phyloP scores from a whole-genome alignment of 2,797 vertebrate genomes.

The Phataginus tetradactyla region DNA sequence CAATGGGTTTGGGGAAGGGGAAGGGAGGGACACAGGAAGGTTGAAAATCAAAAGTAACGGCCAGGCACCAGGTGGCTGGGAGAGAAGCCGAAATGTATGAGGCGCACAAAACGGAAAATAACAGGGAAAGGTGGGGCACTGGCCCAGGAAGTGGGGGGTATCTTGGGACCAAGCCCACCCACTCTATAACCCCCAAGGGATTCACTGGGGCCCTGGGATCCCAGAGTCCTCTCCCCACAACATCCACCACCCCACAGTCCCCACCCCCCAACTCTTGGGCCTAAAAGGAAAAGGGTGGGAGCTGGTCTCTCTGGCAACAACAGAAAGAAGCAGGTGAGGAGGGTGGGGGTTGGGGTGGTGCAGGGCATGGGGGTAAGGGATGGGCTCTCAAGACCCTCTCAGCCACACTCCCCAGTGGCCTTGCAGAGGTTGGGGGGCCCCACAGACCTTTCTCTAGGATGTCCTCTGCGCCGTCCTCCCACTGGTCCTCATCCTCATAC shows the following conservation, averaged over 20 bases:
- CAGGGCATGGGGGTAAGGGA: conserved; percentile 22
- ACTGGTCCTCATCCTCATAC: conserved; percentile 96
- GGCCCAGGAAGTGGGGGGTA: conserved; percentile 80
- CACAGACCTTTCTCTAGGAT: conserved; percentile 95
- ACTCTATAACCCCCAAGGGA: conserved; percentile 67
- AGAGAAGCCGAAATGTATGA: conserved; percentile 82
- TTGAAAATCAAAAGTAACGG: conserved; percentile 87
- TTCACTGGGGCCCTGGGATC: conserved; percentile 54
- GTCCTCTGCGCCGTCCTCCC: conserved; percentile 95
- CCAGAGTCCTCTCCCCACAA: conserved; percentile 38
- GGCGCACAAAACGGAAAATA: conserved; percentile 80
- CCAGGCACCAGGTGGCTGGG: conserved; percentile 78
- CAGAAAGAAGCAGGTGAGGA: conserved; percentile 80
- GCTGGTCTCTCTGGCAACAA: conserved; percentile 71
- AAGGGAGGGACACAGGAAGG: conserved; percentile 84
- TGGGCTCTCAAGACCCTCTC: neutral
- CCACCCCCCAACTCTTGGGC: conserved; percentile 73
- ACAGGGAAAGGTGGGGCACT: conserved; percentile 58
- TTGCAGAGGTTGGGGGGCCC: neutral
- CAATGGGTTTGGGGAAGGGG: conserved; percentile 81
- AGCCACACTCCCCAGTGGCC: neutral
- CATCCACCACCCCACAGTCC: neutral
- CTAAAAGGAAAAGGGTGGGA: conserved; percentile 70
- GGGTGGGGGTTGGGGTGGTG: conserved; percentile 9
- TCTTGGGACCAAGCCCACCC: conserved; percentile 26